Conservation (phyloP, 2,888 invertebrate genomes). For the Mythimna albipuncta region DNA sequence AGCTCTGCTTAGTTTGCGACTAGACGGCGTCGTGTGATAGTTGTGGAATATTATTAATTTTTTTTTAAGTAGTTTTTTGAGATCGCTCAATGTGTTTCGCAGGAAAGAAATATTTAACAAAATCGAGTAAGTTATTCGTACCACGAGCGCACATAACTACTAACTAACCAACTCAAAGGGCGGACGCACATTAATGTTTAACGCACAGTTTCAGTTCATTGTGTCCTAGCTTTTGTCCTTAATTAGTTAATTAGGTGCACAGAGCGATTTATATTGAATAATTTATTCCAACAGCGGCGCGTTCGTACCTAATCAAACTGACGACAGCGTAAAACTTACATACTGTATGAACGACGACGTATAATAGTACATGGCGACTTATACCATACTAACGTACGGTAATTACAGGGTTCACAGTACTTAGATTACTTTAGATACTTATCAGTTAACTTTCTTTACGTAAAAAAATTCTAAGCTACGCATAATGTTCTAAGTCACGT, state of each 20-base stretch:
- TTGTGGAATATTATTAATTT: no score
- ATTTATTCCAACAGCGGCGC: conserved; percentile 46
- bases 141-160: conserved; percentile 5
- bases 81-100: no score
- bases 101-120: conserved; percentile 3
- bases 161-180: conserved; percentile 38
- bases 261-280: conserved; percentile 61
- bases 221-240: conserved; percentile 52
- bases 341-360: conserved; percentile 27
- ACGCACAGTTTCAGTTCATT: conserved; percentile 46
- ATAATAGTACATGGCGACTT: conserved; percentile 4
- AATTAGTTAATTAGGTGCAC: conserved; percentile 64
- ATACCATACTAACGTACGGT: conserved; percentile 5
- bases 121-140: not conserved
- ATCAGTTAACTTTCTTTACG: conserved; percentile 28
- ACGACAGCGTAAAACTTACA: conserved; percentile 27
- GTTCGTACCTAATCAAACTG: conserved; percentile 54
- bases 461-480: conserved; percentile 20
- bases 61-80: no score
- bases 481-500: conserved; percentile 41
- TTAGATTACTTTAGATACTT: conserved; percentile 37
- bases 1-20: no score
- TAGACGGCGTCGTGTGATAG: no score
- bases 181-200: conserved; percentile 49
- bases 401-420: conserved; percentile 31